Evolutionary conservation across 2,113 vertebrate species (phyloP).

Genomic region (Tragelaphus scriptus): DNA sequence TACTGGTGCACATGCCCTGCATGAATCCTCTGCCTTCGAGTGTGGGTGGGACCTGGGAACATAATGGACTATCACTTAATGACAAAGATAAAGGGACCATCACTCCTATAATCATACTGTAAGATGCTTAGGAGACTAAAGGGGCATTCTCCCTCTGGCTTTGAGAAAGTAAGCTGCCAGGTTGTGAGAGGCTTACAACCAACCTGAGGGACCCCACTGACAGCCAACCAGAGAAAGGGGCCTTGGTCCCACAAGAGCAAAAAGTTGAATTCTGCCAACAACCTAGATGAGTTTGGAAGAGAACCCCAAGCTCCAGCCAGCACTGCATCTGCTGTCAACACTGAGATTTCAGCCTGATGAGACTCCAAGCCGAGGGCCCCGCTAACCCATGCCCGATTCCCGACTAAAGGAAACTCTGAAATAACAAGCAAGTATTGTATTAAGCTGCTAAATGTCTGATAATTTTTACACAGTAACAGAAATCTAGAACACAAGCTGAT

Average conservation of each 20-base stretch:
- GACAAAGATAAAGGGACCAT: not conserved
- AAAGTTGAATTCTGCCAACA: not conserved
- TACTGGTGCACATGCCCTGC: not conserved
- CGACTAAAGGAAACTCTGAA: not conserved
- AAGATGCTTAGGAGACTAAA: not conserved
- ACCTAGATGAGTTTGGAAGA: not conserved
- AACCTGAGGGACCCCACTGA: not conserved
- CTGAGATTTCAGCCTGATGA: not conserved
- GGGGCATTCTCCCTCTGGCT: not conserved
- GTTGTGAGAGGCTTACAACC: not conserved
- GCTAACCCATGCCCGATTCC: not conserved
- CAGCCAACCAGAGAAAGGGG: not conserved
- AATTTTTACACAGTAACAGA: not conserved
- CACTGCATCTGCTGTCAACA: not conserved
- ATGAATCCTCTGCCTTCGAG: not conserved
- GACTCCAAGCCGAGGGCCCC: not conserved
- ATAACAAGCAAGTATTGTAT: not conserved
- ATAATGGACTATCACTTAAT: not conserved
- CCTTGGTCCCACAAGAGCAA: not conserved
- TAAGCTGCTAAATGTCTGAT: not conserved
- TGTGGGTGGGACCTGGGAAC: not conserved
- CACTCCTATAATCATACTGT: no score
- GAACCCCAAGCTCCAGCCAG: not conserved
- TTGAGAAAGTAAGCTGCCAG: not conserved
- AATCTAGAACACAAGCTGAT: not conserved